Conservation (phyloP, 2,113 vertebrate genomes). For the Tachuris rubrigastra region DNA sequence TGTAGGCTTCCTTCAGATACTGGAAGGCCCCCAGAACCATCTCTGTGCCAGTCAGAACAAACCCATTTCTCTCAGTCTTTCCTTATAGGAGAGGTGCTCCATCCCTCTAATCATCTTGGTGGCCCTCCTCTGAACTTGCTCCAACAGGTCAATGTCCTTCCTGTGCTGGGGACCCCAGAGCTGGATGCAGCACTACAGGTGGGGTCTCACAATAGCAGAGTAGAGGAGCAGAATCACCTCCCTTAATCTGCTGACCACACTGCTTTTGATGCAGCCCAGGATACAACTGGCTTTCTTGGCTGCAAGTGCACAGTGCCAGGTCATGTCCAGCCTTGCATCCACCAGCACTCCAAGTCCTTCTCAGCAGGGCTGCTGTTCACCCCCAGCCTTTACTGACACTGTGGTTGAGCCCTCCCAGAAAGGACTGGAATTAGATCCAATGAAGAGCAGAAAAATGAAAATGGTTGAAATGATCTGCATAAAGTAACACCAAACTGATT, state of each 20-base stretch:
- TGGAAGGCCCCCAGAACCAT: not conserved
- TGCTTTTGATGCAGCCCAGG: not conserved
- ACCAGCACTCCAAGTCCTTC: not conserved
- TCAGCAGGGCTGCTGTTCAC: not conserved
- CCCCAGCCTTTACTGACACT: not conserved
- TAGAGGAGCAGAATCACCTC: not conserved
- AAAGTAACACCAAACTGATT: not conserved
- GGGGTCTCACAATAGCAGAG: not conserved
- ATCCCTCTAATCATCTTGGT: not conserved
- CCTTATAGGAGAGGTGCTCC: no score
- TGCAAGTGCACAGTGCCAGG: accelerated
- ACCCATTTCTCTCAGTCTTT: not conserved
- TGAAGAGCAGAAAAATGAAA: not conserved
- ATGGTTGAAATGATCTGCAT: not conserved
- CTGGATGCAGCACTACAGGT: not conserved
- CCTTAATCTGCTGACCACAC: accelerated
- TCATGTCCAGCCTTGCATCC: not conserved
- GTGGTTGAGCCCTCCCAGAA: not conserved
- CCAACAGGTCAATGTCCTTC: not conserved
- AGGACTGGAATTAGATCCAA: not conserved
- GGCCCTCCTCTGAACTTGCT: not conserved
- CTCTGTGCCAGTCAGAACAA: not conserved
- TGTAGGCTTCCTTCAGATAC: not conserved
- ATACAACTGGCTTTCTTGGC: accelerated
- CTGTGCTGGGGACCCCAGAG: not conserved